Evolutionary conservation across 1,140 invertebrate species (phyloP).

Genomic region (Drosophila triauraria): DNA sequence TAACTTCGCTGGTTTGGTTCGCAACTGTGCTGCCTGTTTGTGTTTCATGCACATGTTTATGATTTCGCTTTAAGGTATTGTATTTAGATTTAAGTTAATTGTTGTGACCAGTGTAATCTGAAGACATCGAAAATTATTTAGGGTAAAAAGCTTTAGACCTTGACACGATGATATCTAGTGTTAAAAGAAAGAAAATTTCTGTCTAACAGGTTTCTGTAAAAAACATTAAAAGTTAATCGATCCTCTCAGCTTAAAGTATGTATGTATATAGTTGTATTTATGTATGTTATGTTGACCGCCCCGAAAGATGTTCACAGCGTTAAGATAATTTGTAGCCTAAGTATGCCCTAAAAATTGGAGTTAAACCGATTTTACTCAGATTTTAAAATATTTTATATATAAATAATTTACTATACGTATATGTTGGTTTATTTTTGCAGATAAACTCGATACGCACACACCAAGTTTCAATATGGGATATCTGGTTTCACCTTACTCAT

Average conservation of each 20-base stretch:
- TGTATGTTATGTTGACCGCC: too few relatives aligned
- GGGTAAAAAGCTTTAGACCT: background rate
- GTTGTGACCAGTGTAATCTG: background rate
- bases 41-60: background rate
- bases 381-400: background rate
- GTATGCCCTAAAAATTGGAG: too few relatives aligned
- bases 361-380: too few relatives aligned
- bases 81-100: background rate
- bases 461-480: conserved; percentile 96
- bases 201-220: too few relatives aligned
- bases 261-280: too few relatives aligned
- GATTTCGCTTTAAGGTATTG: background rate
- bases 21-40: background rate
- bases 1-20: background rate
- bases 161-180: too few relatives aligned
- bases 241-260: too few relatives aligned
- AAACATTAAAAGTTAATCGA: too few relatives aligned
- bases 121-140: background rate
- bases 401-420: background rate
- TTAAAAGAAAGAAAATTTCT: too few relatives aligned
- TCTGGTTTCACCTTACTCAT: conserved; percentile 94
- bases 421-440: conserved; percentile 85
- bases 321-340: too few relatives aligned
- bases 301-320: too few relatives aligned
- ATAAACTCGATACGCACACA: conserved; percentile 94